Evolutionary conservation across 1,140 invertebrate genomes (phyloP).

Genomic region (Brachionus rotundiformis): DNA sequence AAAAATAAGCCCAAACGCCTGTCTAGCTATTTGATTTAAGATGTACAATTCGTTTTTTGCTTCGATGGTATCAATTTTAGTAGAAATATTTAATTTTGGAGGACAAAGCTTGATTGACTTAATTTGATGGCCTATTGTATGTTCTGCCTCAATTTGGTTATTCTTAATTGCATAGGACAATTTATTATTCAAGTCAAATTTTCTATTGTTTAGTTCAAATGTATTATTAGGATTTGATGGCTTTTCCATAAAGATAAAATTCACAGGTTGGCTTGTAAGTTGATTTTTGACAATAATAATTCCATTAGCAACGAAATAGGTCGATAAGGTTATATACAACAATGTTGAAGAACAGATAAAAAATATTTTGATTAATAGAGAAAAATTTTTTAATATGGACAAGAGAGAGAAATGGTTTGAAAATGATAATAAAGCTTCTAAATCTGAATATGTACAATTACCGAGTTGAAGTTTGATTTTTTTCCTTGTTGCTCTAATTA

Average conservation of each 20-base stretch:
- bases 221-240: background rate
- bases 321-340: conserved; percentile 32
- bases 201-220: background rate
- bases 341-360: conserved; percentile 34
- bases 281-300: conserved; percentile 15
- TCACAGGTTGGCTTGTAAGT: background rate
- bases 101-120: background rate
- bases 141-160: background rate
- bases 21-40: background rate
- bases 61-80: background rate
- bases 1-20: background rate
- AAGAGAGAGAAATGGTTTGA: background rate
- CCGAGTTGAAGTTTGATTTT: conserved; percentile 51
- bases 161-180: background rate
- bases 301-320: conserved; percentile 8
- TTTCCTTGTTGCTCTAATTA: conserved; percentile 28
- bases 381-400: background rate
- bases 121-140: background rate
- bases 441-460: conserved; percentile 46
- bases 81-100: background rate
- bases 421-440: conserved; percentile 43
- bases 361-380: conserved; percentile 9
- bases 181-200: background rate
- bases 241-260: background rate
- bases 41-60: background rate